phyloP scores from a whole-genome alignment of 2,797 vertebrate genomes.

The Acropternis orthonyx region DNA sequence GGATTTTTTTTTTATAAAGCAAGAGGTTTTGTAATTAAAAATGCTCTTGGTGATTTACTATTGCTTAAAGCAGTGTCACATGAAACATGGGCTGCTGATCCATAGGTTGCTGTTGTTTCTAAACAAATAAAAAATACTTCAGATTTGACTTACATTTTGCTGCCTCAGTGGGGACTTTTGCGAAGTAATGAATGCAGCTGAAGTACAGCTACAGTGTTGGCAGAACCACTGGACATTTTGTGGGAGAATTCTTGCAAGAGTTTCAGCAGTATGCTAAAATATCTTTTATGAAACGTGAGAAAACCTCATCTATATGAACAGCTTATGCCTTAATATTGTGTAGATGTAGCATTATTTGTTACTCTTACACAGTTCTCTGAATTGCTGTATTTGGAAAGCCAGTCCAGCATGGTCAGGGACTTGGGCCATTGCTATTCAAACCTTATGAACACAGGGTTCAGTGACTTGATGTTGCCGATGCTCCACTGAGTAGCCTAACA shows the following conservation, averaged over 20 bases:
- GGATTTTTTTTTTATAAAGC: not conserved
- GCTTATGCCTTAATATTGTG: not conserved
- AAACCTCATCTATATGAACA: not conserved
- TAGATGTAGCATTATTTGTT: not conserved
- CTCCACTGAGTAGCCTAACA: not conserved
- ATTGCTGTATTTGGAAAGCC: not conserved
- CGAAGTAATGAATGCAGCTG: not conserved
- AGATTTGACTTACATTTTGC: not conserved
- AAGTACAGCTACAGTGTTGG: not conserved
- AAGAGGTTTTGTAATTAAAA: not conserved
- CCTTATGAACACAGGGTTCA: not conserved
- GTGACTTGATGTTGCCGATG: not conserved
- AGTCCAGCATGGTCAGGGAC: not conserved
- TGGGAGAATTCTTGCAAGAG: not conserved
- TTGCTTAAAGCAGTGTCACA: not conserved
- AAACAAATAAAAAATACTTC: not conserved
- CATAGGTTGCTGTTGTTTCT: not conserved
- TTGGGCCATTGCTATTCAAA: not conserved
- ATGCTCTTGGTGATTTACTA: not conserved
- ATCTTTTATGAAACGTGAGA: not conserved
- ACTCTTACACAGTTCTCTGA: not conserved
- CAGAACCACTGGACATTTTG: not conserved
- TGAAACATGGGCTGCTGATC: not conserved
- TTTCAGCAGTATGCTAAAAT: not conserved
- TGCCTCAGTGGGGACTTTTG: not conserved